These are phyloP conservation scores for Trichonephila clavipes DNA, from an alignment of 1,140 invertebrate species.

Conservation along the genomic window DNA sequence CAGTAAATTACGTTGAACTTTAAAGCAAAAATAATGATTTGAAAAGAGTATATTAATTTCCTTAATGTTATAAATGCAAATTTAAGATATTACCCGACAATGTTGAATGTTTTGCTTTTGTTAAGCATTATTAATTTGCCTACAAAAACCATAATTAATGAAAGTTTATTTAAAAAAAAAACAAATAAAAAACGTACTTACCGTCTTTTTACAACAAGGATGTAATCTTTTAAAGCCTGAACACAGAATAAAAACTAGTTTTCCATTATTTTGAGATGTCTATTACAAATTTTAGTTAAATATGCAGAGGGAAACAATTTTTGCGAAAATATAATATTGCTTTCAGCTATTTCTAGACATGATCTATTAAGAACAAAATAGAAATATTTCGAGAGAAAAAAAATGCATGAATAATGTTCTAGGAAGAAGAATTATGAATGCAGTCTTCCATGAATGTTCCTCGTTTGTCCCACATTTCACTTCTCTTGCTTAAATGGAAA, in stretches of 20 bases:
- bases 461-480: slow-evolving; percentile 50
- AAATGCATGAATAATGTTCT: slow-evolving; percentile 29
- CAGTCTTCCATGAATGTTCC: slow-evolving; percentile 30
- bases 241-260: not conserved
- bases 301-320: not conserved
- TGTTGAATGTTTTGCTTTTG: not conserved
- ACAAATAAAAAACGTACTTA: not conserved
- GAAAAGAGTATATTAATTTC: no score
- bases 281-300: slow-evolving; percentile 1
- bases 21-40: no score
- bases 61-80: no score
- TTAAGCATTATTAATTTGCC: not conserved
- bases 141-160: no score
- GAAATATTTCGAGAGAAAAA: slow-evolving; percentile 8
- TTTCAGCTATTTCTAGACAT: slow-evolving; percentile 2
- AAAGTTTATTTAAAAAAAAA: no score
- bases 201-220: not conserved
- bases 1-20: no score
- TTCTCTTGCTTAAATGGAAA: slow-evolving; percentile 54
- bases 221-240: not conserved
- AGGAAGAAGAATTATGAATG: slow-evolving; percentile 53
- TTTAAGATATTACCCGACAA: no score
- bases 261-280: not conserved
- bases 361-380: not conserved
- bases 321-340: not conserved